phyloP scores from a whole-genome alignment of 2,113 vertebrate genomes.

The Amblyopsis rosae region DNA sequence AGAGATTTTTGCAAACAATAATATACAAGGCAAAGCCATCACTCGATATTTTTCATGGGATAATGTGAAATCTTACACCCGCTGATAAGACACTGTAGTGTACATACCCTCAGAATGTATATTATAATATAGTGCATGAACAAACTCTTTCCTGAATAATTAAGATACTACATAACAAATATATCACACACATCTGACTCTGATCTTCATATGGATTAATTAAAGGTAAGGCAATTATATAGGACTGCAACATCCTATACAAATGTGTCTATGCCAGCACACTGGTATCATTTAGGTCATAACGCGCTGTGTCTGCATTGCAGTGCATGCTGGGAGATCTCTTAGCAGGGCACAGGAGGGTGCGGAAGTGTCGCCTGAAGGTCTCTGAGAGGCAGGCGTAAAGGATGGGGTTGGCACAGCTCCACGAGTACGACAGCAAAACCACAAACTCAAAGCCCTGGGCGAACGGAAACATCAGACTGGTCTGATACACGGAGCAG shows the following conservation, averaged over 20 bases:
- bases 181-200: background rate
- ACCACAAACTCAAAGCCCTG: slow-evolving; percentile 72
- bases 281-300: slow-evolving; percentile 54
- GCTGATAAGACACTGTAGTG: too few relatives aligned
- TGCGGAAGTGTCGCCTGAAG: slow-evolving; percentile 69
- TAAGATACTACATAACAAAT: background rate
- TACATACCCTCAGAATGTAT: too few relatives aligned
- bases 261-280: slow-evolving; percentile 18
- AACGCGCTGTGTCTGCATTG: slow-evolving; percentile 56
- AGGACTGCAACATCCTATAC: background rate
- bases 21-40: too few relatives aligned
- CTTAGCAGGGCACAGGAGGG: slow-evolving; percentile 66
- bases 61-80: too few relatives aligned
- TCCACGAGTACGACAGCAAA: slow-evolving; percentile 80
- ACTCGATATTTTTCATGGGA: too few relatives aligned
- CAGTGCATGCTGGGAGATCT: slow-evolving; percentile 45
- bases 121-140: too few relatives aligned
- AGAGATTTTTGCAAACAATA: background rate
- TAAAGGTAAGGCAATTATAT: background rate
- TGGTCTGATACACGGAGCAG: slow-evolving; percentile 48
- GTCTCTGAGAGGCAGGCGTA: slow-evolving; percentile 75
- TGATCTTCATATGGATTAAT: background rate
- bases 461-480: slow-evolving; percentile 34
- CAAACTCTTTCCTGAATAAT: too few relatives aligned
- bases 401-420: slow-evolving; percentile 79